Base-by-base conservation (phyloP, 2,888 invertebrate genomes). In the Harpalus rufipes region DNA sequence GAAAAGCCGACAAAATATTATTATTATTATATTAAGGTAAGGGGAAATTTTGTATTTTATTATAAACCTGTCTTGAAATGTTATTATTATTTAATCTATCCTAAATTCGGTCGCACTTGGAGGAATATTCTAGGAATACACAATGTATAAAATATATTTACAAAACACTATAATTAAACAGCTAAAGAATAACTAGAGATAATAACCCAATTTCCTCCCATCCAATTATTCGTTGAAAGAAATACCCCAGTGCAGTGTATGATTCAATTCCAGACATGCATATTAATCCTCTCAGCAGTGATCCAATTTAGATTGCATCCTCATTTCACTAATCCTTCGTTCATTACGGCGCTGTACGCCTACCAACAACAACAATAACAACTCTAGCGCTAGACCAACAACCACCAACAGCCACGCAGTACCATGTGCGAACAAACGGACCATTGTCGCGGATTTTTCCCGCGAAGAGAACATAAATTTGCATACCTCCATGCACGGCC, bases 391-490 rank as follows among this genome's bases (percentile, higher is more conserved):
- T 25, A 63, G 21, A 63, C 25, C 21, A 25, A 25, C 63, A 63
- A 63, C 56, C n/a, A 56, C n/a, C n/a, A 56, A 56, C 56, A 12
- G n/a, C 56, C 10, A 61, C 21, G 63, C 63, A 51, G 44, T 51
- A 51, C 44, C 12, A 16, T 68, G 68, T 68, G 12, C 32, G 68
- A 68, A 58, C 58, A 78, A 58, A 32, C 25, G 25, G 12, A 41
- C 41, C 32, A 41, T 44, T 81, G 81, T 81, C 32, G 41, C n/a
- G 25, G 44, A 81, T 83, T 83, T 76, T 58, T 83, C 41, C 25
- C 18, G 12, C 21, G 68, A 61, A 83, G 83, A 83, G 76, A 83
- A 83, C 59, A 83, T 83, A 83, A 83, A 83, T 83, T 76, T 76
- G 61, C 83, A 83, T 83, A 81, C 12, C 81, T 65, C 68, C 44